phyloP scores from a whole-genome alignment of 2,113 vertebrate genomes.

The Circaetus cinerascens region DNA sequence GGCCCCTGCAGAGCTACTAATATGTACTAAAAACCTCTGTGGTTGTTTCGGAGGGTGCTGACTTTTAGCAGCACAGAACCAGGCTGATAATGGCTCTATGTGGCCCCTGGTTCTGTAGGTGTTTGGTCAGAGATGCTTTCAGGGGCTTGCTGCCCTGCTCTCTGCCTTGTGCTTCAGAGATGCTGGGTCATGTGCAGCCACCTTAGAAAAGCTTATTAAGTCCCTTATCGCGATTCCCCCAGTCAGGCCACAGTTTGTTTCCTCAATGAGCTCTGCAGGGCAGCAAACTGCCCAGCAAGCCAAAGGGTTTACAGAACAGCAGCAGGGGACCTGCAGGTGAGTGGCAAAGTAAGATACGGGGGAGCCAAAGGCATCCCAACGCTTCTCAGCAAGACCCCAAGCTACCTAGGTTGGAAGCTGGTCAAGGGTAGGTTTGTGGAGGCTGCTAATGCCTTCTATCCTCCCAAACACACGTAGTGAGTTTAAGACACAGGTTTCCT shows the following conservation, averaged over 20 bases:
- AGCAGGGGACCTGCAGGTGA: neutral
- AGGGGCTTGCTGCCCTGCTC: neutral
- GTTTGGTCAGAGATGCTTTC: neutral
- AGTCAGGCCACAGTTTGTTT: neutral
- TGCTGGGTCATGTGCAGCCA: neutral
- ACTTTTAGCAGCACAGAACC: neutral
- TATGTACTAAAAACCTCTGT: neutral
- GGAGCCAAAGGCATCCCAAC: neutral
- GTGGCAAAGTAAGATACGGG: neutral
- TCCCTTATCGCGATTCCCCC: neutral
- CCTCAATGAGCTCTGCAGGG: neutral
- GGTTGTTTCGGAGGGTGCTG: neutral
- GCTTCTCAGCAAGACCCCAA: neutral
- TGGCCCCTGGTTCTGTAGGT: neutral
- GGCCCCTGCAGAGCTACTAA: neutral
- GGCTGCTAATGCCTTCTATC: neutral
- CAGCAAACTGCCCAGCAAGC: neutral
- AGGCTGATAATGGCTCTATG: neutral
- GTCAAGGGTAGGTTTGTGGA: neutral
- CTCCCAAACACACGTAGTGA: fast-evolving
- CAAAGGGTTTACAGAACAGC: neutral
- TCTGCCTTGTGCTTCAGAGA: neutral
- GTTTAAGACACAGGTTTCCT: neutral
- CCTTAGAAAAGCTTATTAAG: neutral
- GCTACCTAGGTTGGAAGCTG: neutral